Evolutionary conservation across 2,888 invertebrate genomes (phyloP), one percentile per base, ranked within the genome.

Genomic region (Onthophagus sagittarius): DNA sequence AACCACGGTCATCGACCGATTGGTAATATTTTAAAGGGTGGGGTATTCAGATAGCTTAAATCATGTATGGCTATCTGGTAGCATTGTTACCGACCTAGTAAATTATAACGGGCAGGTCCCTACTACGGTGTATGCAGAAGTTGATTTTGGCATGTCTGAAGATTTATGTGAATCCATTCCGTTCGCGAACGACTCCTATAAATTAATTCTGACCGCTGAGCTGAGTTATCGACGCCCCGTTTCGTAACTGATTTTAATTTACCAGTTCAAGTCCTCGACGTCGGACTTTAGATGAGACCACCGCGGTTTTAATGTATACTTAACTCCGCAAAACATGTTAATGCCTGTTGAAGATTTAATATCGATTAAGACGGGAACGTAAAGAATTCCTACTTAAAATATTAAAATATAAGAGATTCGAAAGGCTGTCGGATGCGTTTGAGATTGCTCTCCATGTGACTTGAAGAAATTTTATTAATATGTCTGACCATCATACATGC

Each of bases 11-110:
- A 53, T 4, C 39, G 65, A 74, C 73, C 75, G 74, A 76, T 77
- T 72, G 74, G 77, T 73, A 75, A 76, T 76, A 76, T 76, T 77
- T 77, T 77, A 76, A 77, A 75, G 73, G 72, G 73, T 65, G 76
- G 76, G 76, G 76, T 77, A 76, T 76, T 77, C 76, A 69, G 76
- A 77, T 77, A 76, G 77, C 73, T 77, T 78, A 77, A 78, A 77
- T 78, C 78, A 77, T 78, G 77, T 77, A 77, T 76, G 78, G 75
- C 75, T 77, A 77, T 78, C 78, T 75, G 77, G 73, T 75, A 75
- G 75, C 75, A 77, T 77, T 77, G 76, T 77, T 77, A 77, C 76
- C 76, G 73, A 74, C 75, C 75, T 73, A 75, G 76, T 77, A 77
- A 77, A 77, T 77, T 77, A 76, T 75, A 75, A 75, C 72, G 72